These are phyloP conservation scores for Sebastes dallii DNA, from an alignment of 2,797 vertebrate species.

Conservation along the genomic window DNA sequence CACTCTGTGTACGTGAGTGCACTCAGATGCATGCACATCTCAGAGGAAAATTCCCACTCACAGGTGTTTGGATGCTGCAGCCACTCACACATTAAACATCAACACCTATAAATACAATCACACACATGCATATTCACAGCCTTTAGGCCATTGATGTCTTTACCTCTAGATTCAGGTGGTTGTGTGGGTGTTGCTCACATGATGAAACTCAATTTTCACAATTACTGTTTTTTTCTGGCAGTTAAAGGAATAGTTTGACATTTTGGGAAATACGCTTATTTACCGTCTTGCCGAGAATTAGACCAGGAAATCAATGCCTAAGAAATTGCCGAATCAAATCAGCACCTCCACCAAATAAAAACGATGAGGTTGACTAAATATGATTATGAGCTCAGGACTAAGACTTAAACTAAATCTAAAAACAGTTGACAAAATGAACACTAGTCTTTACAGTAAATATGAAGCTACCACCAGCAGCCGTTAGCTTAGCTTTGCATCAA, in stretches of 20 bases:
- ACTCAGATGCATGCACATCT: constrained; percentile 29
- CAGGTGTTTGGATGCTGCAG: constrained; percentile 21
- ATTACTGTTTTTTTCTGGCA: background rate
- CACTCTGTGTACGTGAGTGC: constrained; percentile 31
- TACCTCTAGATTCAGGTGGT: background rate
- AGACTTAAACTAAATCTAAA: background rate
- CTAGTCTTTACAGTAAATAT: background rate
- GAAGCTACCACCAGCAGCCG: background rate
- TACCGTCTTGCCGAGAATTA: background rate
- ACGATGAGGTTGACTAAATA: background rate
- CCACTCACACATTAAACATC: constrained; percentile 9
- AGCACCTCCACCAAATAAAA: background rate
- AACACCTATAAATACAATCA: background rate
- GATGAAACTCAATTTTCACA: background rate
- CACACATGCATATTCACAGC: background rate
- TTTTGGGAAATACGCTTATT: background rate
- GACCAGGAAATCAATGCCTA: background rate
- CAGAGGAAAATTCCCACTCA: constrained; percentile 31
- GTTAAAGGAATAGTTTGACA: background rate
- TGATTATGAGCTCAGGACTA: no score
- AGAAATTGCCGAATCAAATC: no score
- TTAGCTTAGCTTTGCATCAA: background rate
- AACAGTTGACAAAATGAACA: background rate
- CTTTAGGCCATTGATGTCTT: background rate
- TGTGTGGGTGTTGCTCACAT: background rate